A percentile compares a stretch with the other conserved stretches of the same genome.
phyloP scores from a whole-genome alignment of 2,113 vertebrate genomes.

The Paracanthobrama guichenoti region DNA sequence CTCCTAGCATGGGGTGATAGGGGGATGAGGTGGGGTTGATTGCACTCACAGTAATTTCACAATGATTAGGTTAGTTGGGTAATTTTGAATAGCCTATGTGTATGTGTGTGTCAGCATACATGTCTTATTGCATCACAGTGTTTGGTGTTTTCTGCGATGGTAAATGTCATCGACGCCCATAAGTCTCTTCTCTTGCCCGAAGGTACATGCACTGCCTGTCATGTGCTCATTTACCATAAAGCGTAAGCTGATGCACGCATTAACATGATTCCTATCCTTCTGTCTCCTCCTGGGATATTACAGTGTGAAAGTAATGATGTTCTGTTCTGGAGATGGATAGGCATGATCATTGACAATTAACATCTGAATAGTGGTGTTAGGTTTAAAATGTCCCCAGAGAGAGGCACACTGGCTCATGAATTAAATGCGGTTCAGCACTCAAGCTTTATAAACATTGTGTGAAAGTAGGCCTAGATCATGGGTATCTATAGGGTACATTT shows the following conservation, averaged over 20 bases:
- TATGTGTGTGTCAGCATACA: conserved; percentile 74
- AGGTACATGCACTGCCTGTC: conserved; percentile 82
- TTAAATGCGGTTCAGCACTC: conserved; percentile 79
- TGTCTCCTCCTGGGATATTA: conserved; percentile 80
- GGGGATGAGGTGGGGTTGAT: conserved; percentile 88
- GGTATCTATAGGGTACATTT: conserved; percentile 24
- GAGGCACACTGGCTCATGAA: conserved; percentile 72
- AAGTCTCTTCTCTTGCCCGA: conserved; percentile 56
- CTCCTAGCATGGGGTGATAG: conserved; percentile 80
- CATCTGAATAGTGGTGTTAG: conserved; percentile 79
- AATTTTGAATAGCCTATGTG: conserved; percentile 66
- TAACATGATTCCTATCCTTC: conserved; percentile 86
- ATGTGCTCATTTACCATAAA: conserved; percentile 83
- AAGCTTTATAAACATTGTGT: conserved; percentile 45
- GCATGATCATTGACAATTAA: conserved; percentile 85
- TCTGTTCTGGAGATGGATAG: conserved; percentile 84
- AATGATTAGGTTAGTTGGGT: conserved; percentile 93
- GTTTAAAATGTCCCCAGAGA: conserved; percentile 82
- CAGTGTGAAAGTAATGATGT: conserved; percentile 23
- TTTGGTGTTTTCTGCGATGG: conserved; percentile 68
- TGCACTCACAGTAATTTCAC: conserved; percentile 99
- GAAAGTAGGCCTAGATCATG: conserved; percentile 12
- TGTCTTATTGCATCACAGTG: conserved; percentile 15
- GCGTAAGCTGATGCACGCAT: conserved; percentile 91
- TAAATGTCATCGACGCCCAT: conserved; percentile 78